A percentile compares a stretch with the other conserved stretches of the same genome.
Conservation (phyloP, 2,797 vertebrate species). For the Notolabrus celidotus region DNA sequence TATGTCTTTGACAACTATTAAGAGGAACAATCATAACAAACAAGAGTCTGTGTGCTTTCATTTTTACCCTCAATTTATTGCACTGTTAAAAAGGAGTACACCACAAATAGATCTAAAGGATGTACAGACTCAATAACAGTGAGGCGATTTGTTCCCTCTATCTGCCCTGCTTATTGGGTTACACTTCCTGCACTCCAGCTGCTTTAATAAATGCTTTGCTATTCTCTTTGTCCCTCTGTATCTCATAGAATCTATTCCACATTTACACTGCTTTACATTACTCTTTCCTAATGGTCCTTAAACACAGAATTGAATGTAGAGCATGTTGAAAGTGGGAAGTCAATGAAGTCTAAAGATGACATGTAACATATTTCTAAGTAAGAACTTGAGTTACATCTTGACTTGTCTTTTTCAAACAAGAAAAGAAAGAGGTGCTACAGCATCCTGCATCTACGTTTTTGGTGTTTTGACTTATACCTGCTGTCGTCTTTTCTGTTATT, state of each 20-base stretch:
- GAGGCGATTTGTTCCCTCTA: slow-evolving; percentile 40
- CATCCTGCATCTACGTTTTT: too few species aligned
- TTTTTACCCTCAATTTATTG: neutral
- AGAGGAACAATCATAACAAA: neutral
- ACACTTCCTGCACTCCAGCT: slow-evolving; percentile 55
- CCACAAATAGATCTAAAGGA: neutral
- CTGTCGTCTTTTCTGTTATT: too few species aligned
- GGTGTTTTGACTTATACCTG: too few species aligned
- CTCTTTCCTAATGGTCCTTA: neutral
- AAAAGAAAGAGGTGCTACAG: too few species aligned
- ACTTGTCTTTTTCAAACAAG: too few species aligned
- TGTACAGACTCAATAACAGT: slow-evolving; percentile 10
- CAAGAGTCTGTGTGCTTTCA: neutral
- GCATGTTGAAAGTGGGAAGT: neutral
- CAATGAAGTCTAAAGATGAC: slow-evolving; percentile 1
- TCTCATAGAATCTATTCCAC: neutral
- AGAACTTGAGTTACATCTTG: neutral
- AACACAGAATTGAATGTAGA: neutral
- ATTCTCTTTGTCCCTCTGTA: neutral
- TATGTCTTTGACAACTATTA: neutral
- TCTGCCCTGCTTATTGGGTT: slow-evolving; percentile 53
- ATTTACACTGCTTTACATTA: neutral
- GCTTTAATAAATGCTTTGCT: slow-evolving; percentile 14
- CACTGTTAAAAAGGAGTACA: neutral
- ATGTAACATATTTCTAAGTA: neutral